These are phyloP conservation scores for Corythornis leucogaster DNA, from an alignment of 2,797 vertebrate genomes.

Conservation along the genomic window DNA sequence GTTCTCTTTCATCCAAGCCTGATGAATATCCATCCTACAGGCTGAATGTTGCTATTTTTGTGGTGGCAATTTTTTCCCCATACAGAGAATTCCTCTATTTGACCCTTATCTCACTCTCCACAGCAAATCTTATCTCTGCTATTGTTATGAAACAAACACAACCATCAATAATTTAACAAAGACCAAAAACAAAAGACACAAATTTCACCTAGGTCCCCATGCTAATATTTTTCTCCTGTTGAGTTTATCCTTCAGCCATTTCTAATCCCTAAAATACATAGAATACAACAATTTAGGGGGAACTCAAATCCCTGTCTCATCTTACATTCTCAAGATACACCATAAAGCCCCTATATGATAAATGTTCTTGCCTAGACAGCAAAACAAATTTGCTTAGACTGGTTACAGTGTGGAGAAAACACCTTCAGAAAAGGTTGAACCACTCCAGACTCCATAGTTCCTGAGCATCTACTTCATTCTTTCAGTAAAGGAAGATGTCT, in stretches of 20 bases:
- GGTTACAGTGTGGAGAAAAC: not conserved
- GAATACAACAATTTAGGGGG: not conserved
- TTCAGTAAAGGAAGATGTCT: not conserved
- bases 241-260: not conserved
- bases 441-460: not conserved
- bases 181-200: not conserved
- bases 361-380: not conserved
- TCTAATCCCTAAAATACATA: not conserved
- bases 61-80: fast-evolving
- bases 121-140: not conserved
- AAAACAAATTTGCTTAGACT: not conserved
- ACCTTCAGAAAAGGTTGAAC: not conserved
- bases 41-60: not conserved
- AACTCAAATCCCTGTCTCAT: not conserved
- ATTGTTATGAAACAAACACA: not conserved
- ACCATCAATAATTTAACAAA: not conserved
- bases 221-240: not conserved
- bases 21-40: not conserved
- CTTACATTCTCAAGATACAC: not conserved
- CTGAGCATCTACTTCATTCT: not conserved
- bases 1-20: not conserved
- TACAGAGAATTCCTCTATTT: not conserved
- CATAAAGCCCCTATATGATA: not conserved
- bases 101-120: not conserved
- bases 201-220: not conserved